Percentiles rank a stretch among this genome's conserved stretches.
Conservation (phyloP, 1,140 invertebrate species). For the Augochlora pura region DNA sequence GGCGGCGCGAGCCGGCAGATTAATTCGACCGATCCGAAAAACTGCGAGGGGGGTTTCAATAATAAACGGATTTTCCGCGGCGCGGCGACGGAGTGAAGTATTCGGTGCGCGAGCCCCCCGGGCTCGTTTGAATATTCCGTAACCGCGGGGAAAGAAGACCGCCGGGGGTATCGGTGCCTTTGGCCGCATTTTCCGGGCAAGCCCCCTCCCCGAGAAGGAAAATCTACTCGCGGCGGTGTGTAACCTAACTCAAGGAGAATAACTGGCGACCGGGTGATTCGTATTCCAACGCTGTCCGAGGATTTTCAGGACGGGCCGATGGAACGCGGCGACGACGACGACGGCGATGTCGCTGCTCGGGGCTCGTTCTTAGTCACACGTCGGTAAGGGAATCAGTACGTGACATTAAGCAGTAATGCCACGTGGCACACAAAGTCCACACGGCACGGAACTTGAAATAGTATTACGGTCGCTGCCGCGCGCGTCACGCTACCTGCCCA, state of each 20-base stretch:
- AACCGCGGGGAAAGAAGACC: not conserved
- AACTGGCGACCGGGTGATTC: conserved; percentile 42
- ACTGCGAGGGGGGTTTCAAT: not conserved
- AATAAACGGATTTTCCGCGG: not conserved
- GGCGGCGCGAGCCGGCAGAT: not conserved
- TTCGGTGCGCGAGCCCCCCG: too few relatives aligned
- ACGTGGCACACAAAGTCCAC: conserved; percentile 44
- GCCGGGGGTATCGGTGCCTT: conserved; percentile 11
- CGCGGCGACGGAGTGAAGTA: not conserved
- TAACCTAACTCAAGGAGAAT: conserved; percentile 28
- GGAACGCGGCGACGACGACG: not conserved
- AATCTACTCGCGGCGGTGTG: conserved; percentile 30
- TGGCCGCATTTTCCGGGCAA: conserved; percentile 26
- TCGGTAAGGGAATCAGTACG: conserved; percentile 61
- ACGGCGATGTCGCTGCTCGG: not conserved
- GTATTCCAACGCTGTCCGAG: conserved; percentile 53
- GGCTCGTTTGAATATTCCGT: not conserved
- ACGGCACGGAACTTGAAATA: conserved; percentile 55
- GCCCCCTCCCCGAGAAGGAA: conserved; percentile 42
- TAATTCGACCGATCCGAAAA: not conserved
- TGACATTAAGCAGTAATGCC: conserved; percentile 65
- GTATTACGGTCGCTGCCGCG: conserved; percentile 51
- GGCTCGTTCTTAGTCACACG: conserved; percentile 58
- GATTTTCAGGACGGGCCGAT: conserved; percentile 59
- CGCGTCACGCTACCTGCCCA: conserved; percentile 25